A percentile compares a stretch with the other conserved stretches of the same genome.
Conservation (phyloP, 2,888 invertebrate species). For the Perizoma flavofasciatum region DNA sequence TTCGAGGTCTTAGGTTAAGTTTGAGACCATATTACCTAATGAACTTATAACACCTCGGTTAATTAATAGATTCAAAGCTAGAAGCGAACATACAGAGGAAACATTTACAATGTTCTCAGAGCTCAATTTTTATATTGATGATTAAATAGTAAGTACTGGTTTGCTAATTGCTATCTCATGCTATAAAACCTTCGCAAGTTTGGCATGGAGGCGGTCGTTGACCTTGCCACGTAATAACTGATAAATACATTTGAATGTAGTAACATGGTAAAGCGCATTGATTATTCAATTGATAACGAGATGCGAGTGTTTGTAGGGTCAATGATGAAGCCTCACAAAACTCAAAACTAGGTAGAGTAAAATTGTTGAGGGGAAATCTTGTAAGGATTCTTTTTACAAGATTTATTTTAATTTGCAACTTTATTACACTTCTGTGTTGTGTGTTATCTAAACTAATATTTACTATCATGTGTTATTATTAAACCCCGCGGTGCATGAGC, state of each 20-base stretch:
- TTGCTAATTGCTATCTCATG: background rate
- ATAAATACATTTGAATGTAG: slow-evolving; percentile 47
- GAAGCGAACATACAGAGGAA: too few species aligned
- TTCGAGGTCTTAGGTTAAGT: too few species aligned
- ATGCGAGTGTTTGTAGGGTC: slow-evolving; percentile 32
- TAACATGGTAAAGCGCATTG: slow-evolving; percentile 21
- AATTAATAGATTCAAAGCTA: too few species aligned
- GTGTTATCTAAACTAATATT: too few species aligned
- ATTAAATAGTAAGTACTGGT: too few species aligned
- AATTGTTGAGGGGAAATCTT: slow-evolving; percentile 26
- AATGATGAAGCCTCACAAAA: slow-evolving; percentile 32
- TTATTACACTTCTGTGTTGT: too few species aligned
- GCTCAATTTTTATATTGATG: too few species aligned
- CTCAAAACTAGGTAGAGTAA: slow-evolving; percentile 2
- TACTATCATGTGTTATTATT: too few species aligned
- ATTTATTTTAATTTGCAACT: background rate
- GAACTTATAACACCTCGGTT: too few species aligned
- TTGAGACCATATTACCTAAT: too few species aligned
- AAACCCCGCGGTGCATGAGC: too few species aligned
- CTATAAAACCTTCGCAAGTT: slow-evolving; percentile 24
- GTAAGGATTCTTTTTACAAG: slow-evolving; percentile 26
- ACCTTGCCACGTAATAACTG: slow-evolving; percentile 46
- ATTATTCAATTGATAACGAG: slow-evolving; percentile 11
- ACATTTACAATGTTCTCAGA: too few species aligned
- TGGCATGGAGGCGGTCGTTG: slow-evolving; percentile 46